Base-by-base conservation (phyloP, 2,888 invertebrate species). In the Pteria penguin region DNA sequence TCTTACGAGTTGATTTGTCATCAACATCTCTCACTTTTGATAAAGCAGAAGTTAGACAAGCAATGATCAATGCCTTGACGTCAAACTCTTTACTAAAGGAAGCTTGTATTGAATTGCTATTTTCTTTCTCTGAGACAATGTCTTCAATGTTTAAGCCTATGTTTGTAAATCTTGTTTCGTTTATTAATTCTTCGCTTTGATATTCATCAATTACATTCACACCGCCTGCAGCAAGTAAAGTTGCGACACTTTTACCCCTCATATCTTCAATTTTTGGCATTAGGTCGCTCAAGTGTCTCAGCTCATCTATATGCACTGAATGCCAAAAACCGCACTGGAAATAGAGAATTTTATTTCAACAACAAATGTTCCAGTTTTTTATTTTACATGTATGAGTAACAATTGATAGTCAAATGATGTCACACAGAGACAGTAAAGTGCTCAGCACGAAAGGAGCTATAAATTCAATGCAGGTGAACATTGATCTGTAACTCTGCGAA, bases 301-400 rank as follows among this genome's bases (percentile, higher is more conserved):
- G 84, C 68, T 90, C 89, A 81, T 90, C 90, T 24, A 90, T 86
- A 65, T 90, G 90, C n/a, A 87, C 86, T 14, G 87, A 89, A 52
- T 86, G 84, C 90, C 90, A 90, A 36, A 78, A 76, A 11, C 89
- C 89, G 79, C 87, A 89, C 89, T 89, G 62, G 14, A 77, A 67
- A 8, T n/a, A n/a, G n/a, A n/a, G n/a, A n/a, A n/a, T n/a, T n/a
- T n/a, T n/a, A n/a, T n/a, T n/a, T n/a, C n/a, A n/a, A n/a, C n/a
- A n/a, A n/a, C n/a, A n/a, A n/a, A n/a, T n/a, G n/a, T n/a, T n/a
- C n/a, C n/a, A n/a, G n/a, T n/a, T n/a, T n/a, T n/a, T n/a, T n/a
- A n/a, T n/a, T n/a, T n/a, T n/a, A n/a, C n/a, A n/a, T n/a, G n/a
- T n/a, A n/a, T n/a, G n/a, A n/a, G n/a, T n/a, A n/a, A n/a, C n/a